phyloP scores from a whole-genome alignment of 2,113 vertebrate species.

The Porphyrio hochstetteri region DNA sequence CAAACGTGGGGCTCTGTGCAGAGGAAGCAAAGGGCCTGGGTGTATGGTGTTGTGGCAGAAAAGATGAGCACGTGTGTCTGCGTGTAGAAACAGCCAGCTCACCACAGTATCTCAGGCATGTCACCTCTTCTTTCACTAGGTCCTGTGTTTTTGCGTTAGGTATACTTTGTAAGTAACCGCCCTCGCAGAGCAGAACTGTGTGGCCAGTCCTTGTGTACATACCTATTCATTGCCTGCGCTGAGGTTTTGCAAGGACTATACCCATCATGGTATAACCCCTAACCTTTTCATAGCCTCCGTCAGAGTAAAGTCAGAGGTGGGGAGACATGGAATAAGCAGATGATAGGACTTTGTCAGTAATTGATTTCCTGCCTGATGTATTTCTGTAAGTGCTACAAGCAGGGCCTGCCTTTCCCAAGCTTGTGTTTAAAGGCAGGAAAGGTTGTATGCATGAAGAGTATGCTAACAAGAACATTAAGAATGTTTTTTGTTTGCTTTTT shows the following conservation, averaged over 20 bases:
- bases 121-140: background rate
- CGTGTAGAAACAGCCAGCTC: background rate
- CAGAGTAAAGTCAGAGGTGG: background rate
- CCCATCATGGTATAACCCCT: background rate
- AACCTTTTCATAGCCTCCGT: background rate
- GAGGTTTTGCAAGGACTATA: background rate
- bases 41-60: background rate
- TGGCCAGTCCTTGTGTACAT: background rate
- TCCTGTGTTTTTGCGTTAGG: background rate
- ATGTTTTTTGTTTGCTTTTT: constrained; percentile 34
- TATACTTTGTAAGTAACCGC: background rate
- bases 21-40: background rate
- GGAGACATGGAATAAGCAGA: background rate
- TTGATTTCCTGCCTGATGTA: background rate
- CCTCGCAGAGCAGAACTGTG: background rate
- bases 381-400: background rate
- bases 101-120: background rate
- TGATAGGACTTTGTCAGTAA: background rate
- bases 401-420: background rate
- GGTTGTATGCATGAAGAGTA: background rate
- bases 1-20: background rate
- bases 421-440: constrained; percentile 1
- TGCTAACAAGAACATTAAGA: background rate
- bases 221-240: background rate
- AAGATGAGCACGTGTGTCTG: background rate